These are phyloP conservation scores for Entomobrya proxima DNA, from an alignment of 2,888 invertebrate genomes.

Conservation along the genomic window DNA sequence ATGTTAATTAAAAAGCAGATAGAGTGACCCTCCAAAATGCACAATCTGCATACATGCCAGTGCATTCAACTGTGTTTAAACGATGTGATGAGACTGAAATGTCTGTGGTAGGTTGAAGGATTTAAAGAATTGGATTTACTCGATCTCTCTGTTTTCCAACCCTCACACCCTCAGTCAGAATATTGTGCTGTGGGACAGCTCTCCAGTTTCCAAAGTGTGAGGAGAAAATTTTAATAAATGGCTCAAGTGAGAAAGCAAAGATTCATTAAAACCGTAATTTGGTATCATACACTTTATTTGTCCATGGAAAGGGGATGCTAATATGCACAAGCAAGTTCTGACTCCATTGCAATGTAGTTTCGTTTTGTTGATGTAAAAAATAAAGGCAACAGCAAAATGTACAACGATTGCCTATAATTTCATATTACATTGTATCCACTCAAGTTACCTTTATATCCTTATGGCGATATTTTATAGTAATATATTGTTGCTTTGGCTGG, in stretches of 20 bases:
- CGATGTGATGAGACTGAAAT: background rate
- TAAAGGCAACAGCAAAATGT: no score
- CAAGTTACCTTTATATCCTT: no score
- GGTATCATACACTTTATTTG: background rate
- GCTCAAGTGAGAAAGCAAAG: constrained; percentile 34
- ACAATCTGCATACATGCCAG: background rate
- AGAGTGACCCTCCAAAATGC: background rate
- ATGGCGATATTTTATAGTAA: background rate
- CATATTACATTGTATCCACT: background rate
- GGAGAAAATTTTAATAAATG: constrained; percentile 38
- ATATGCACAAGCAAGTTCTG: background rate
- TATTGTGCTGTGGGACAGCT: background rate
- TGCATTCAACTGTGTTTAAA: constrained; percentile 22
- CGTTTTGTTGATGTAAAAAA: background rate
- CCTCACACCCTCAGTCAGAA: background rate
- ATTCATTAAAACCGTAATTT: constrained; percentile 40
- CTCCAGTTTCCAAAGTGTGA: constrained; percentile 16
- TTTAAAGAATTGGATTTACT: constrained; percentile 30
- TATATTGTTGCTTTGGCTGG: constrained; percentile 7
- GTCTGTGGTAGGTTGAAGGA: background rate
- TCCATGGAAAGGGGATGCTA: no score
- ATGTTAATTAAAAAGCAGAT: constrained; percentile 24
- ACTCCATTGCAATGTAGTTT: background rate
- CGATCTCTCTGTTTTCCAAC: background rate
- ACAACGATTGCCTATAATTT: no score